Evolutionary conservation across 2,113 vertebrate species (phyloP).

Genomic region (Ranitomeya variabilis): DNA sequence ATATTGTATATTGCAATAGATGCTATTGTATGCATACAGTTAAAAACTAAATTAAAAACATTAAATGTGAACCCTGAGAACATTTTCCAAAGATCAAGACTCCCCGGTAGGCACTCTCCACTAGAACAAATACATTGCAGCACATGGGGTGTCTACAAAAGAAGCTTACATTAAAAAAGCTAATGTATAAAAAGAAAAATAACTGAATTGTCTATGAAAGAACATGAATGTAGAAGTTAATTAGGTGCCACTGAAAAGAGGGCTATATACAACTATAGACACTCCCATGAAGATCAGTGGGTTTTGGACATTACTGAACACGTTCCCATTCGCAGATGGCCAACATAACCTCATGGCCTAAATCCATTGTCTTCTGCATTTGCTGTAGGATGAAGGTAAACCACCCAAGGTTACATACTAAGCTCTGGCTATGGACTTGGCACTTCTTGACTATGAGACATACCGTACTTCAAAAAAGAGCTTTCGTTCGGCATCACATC

Average conservation of each 20-base stretch:
- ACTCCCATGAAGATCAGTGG: not conserved
- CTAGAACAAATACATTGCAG: not conserved
- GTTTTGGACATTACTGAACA: no score
- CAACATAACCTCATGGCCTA: not conserved
- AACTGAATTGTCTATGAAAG: not conserved
- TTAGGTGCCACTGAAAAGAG: not conserved
- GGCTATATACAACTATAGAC: not conserved
- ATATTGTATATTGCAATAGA: not conserved
- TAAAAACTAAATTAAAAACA: not conserved
- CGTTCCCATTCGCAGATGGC: not conserved
- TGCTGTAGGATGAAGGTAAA: not conserved
- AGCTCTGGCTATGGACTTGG: slow-evolving; percentile 6
- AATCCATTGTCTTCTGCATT: not conserved
- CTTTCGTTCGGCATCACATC: slow-evolving; percentile 32
- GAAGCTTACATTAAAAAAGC: not conserved
- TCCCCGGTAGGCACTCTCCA: no score
- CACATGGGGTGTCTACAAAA: not conserved
- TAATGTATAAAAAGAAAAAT: not conserved
- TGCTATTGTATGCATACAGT: not conserved
- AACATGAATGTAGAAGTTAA: not conserved
- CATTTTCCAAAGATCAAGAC: no score
- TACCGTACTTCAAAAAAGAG: slow-evolving; percentile 30
- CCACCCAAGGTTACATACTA: not conserved
- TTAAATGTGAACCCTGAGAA: no score
- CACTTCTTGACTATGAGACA: slow-evolving; percentile 28